Evolutionary conservation across 2,888 invertebrate genomes (phyloP), one percentile per base, ranked within the genome.

Genomic region (Cheilosia pagana): DNA sequence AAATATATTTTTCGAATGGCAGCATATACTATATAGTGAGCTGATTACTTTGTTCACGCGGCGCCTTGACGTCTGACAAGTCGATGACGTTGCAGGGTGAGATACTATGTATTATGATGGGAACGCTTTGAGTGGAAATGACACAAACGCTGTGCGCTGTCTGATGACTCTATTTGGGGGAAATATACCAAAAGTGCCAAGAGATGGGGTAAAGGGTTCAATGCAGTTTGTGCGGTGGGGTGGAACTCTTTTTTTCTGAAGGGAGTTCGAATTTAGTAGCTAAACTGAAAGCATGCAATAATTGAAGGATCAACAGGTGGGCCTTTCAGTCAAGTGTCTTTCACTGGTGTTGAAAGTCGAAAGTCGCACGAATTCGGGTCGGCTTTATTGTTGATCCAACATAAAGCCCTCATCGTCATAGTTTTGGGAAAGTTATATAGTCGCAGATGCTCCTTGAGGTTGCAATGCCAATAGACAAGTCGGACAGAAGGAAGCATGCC

Each of bases 1-100:
- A 67, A 52, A n/a, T 39, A 43, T n/a, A 5, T 57, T 68, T 57
- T 74, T n/a, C 70, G 35, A 62, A 28, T 12, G 35, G 12, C 35
- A 12, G 12, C 10, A 19, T 7, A 6, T 12, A 31, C 28, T 39
- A 35, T 35, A 82, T 50, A 21, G 65, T 19, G 43, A 65, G 70
- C 31, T 75, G 79, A 79, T 85, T 79, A 52, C 71, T 50, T 85
- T 81, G 75, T 76, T 85, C 85, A 62, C 50, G 50, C 55, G 65
- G 62, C 25, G 52, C 62, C 52, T 39, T 81, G 75, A 70, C 70
- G 43, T 59, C 53, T 79, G 79, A 85, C 79, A 81, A 76, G 75
- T 67, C 81, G 75, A 55, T 81, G 81, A 76, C 55, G 65, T 71
- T 60, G 21, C 43, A 43, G 25, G 25, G 35, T 52, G 10, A 53